Percentiles rank a stretch among this genome's conserved stretches.
These are phyloP conservation scores for Drosophila ogumai DNA, from an alignment of 1,140 invertebrate species.

Conservation along the genomic window DNA sequence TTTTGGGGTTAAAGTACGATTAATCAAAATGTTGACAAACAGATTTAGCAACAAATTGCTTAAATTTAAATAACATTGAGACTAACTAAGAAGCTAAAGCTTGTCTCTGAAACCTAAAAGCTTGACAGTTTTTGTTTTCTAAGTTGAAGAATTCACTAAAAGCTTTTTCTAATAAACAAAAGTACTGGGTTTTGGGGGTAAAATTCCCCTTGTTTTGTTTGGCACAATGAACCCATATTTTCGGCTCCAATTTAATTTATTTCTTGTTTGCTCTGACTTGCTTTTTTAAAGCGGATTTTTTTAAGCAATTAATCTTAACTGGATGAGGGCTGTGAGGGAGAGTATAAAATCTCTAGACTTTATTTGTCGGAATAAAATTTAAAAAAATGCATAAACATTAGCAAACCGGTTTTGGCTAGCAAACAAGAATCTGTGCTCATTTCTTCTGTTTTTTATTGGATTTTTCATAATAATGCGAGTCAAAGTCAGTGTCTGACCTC, in stretches of 20 bases:
- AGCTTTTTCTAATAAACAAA: slow-evolving; percentile 18
- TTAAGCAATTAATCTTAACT: slow-evolving; percentile 56
- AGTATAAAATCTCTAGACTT: slow-evolving; percentile 1
- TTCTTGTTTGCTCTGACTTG: neutral
- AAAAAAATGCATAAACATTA: neutral
- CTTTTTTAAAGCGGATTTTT: slow-evolving; percentile 17
- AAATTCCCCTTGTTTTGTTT: slow-evolving; percentile 43
- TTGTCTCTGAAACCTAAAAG: slow-evolving; percentile 2
- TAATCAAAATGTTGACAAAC: slow-evolving; percentile 65
- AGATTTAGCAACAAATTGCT: slow-evolving; percentile 46
- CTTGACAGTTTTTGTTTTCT: slow-evolving; percentile 17
- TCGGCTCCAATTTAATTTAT: slow-evolving; percentile 1
- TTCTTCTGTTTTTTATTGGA: slow-evolving; percentile 15
- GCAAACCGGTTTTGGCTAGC: slow-evolving; percentile 64
- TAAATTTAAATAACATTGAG: slow-evolving; percentile 60
- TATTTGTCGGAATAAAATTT: neutral
- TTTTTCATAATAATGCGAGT: slow-evolving; percentile 12
- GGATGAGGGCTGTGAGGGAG: neutral
- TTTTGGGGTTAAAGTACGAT: slow-evolving; percentile 70
- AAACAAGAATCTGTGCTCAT: slow-evolving; percentile 45
- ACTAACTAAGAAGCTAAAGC: slow-evolving; percentile 16
- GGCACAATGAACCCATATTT: slow-evolving; percentile 22
- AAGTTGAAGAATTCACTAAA: slow-evolving; percentile 35
- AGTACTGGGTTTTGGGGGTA: rapidly evolving
- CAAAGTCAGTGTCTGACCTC: slow-evolving; percentile 33